Evolutionary conservation across 2,797 vertebrate genomes (phyloP).

Genomic region (Lutra lutra): DNA sequence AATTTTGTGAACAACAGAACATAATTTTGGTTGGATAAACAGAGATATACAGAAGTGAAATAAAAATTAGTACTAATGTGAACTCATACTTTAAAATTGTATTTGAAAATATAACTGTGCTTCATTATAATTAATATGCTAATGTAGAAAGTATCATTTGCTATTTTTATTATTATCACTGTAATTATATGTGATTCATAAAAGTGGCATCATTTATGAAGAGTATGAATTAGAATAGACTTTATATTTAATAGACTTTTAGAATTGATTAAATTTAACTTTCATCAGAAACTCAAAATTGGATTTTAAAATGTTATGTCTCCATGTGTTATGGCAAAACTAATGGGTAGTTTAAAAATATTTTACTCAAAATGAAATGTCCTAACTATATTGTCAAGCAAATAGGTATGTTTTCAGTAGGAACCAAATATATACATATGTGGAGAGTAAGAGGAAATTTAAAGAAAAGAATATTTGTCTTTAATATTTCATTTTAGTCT

Average conservation of each 20-base stretch:
- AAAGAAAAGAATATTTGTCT: background rate
- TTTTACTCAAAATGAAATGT: background rate
- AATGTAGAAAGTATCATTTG: background rate
- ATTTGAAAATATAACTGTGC: background rate
- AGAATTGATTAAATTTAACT: background rate
- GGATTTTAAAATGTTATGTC: slow-evolving; percentile 16
- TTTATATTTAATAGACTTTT: slow-evolving; percentile 12
- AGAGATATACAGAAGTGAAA: background rate
- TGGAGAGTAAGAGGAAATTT: background rate
- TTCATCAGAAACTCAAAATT: slow-evolving; percentile 4
- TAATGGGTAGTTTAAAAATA: slow-evolving; percentile 26
- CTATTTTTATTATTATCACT: background rate
- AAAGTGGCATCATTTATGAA: background rate
- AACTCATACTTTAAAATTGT: background rate
- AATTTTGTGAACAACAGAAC: background rate
- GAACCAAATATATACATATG: background rate
- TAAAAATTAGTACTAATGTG: background rate
- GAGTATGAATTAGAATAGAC: background rate
- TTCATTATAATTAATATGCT: slow-evolving; percentile 25
- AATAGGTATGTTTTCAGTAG: background rate
- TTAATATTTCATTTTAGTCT: background rate
- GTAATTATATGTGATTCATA: background rate
- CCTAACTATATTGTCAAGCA: background rate
- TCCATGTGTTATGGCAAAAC: background rate
- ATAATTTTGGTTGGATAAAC: background rate